phyloP scores from a whole-genome alignment of 35 echinoderm and acorn worm species.

The Acanthaster planci region DNA sequence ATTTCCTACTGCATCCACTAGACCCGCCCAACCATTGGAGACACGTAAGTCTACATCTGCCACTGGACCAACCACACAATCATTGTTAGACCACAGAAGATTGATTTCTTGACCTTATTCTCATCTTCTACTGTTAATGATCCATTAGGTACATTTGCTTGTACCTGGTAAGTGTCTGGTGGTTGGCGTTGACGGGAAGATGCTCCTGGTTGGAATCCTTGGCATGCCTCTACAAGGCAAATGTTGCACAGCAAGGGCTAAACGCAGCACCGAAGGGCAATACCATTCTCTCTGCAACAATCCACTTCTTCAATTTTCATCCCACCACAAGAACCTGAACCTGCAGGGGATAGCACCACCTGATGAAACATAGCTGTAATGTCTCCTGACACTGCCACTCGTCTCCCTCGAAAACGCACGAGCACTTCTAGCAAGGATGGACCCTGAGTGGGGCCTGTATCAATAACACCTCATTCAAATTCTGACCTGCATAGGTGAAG shows the following conservation, averaged over 20 bases:
- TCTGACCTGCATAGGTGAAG: not conserved
- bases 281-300: conserved; percentile 3
- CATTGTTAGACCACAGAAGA: conserved; percentile 17
- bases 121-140: conserved; percentile 2
- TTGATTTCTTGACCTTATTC: not conserved
- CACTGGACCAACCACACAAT: too few species aligned
- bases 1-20: not conserved
- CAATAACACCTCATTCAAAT: not conserved
- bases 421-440: conserved; percentile 33
- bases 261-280: not conserved
- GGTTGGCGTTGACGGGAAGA: not conserved
- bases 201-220: not conserved
- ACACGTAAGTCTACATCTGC: not conserved
- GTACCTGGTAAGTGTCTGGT: not conserved
- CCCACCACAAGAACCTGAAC: conserved; percentile 54
- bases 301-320: not conserved
- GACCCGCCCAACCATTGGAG: not conserved
- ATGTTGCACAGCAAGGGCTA: not conserved
- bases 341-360: conserved; percentile 2
- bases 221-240: not conserved
- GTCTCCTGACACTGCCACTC: conserved; percentile 24
- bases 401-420: conserved; percentile 30
- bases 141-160: not conserved
- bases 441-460: not conserved
- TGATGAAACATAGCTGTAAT: conserved; percentile 57